Conservation (phyloP, 1,140 invertebrate species). For the Aphaenogaster rudis region DNA sequence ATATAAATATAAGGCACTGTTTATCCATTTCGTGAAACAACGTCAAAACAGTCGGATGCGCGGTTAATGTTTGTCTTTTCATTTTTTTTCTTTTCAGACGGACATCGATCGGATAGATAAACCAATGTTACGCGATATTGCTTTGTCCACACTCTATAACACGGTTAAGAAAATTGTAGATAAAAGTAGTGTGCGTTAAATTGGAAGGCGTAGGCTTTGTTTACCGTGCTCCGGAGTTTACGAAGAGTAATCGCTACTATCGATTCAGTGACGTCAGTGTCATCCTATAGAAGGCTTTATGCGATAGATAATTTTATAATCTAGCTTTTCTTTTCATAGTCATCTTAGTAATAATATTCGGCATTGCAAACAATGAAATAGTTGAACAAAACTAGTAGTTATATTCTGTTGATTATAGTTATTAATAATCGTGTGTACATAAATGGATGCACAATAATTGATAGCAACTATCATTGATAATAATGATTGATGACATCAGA, state of each 20-base stretch:
- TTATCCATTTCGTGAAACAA: conserved; percentile 31
- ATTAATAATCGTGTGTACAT: not conserved
- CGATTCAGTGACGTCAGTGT: conserved; percentile 63
- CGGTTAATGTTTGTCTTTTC: conserved; percentile 47
- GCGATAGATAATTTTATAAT: conserved; percentile 40
- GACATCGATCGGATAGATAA: conserved; percentile 57
- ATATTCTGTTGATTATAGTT: not conserved
- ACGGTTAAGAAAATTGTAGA: conserved; percentile 67
- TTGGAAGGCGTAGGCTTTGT: conserved; percentile 60
- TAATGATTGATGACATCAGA: not conserved
- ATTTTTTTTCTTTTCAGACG: conserved; percentile 10
- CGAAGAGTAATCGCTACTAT: conserved; percentile 56
- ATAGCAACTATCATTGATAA: not conserved
- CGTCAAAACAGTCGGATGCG: not conserved
- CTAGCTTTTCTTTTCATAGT: not conserved
- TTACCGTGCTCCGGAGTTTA: conserved; percentile 37
- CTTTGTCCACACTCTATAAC: conserved; percentile 58
- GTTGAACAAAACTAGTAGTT: not conserved
- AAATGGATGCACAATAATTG: not conserved
- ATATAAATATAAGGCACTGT: conserved; percentile 32
- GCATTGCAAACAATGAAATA: not conserved
- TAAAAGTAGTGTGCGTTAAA: conserved; percentile 60
- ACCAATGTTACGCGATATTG: conserved; percentile 55
- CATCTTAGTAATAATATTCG: not conserved
- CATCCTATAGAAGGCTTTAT: conserved; percentile 20